These are phyloP conservation scores for Athrips mouffetella DNA, from an alignment of 2,888 invertebrate genomes.

Conservation along the genomic window DNA sequence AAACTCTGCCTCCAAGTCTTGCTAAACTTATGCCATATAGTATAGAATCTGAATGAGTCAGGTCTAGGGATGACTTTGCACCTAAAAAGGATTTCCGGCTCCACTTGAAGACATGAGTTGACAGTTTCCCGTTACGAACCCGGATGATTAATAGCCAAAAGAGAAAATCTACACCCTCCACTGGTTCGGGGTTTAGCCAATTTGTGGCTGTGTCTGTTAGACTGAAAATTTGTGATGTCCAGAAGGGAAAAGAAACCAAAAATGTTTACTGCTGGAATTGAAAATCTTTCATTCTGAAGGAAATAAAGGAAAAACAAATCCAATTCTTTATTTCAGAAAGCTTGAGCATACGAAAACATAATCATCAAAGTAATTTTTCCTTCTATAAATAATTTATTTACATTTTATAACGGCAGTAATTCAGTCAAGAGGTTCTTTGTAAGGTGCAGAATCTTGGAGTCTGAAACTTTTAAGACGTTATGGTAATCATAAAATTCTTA, in stretches of 20 bases:
- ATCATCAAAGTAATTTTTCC: not conserved
- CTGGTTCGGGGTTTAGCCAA: not conserved
- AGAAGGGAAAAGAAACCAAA: too few species aligned
- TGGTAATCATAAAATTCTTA: conserved; percentile 8
- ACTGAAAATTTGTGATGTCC: not conserved
- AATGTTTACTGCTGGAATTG: too few species aligned
- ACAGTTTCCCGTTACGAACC: conserved; percentile 22
- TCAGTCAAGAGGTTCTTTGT: conserved; percentile 10
- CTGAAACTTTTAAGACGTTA: not conserved
- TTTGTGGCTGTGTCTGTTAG: not conserved
- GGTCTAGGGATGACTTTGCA: conserved; percentile 7
- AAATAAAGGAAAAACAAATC: too few species aligned
- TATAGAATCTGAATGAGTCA: not conserved
- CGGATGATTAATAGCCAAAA: conserved; percentile 19
- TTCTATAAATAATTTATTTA: conserved; percentile 12
- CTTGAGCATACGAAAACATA: not conserved
- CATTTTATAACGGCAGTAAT: conserved; percentile 8
- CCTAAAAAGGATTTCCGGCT: conserved; percentile 10
- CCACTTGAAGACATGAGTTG: conserved; percentile 20
- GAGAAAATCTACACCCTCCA: conserved; percentile 19
- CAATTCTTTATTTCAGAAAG: not conserved
- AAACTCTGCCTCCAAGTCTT: too few species aligned
- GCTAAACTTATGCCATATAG: too few species aligned
- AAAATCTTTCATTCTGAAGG: too few species aligned
- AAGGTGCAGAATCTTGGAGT: conserved; percentile 1